phyloP scores from a whole-genome alignment of 2,797 vertebrate species.

The Arvicola amphibius region DNA sequence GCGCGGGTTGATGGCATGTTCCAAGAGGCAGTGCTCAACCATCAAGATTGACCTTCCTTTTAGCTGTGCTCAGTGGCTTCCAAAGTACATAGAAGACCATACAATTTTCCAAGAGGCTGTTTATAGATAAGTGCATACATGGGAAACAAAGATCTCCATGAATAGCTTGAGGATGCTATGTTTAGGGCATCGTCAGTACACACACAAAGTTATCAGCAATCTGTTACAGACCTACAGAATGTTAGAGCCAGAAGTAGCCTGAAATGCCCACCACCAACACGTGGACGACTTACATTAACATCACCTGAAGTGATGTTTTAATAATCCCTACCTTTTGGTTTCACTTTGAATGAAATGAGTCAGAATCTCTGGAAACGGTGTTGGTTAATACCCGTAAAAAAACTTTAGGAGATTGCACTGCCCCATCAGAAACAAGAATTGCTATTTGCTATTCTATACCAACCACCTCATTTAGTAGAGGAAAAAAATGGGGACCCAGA shows the following conservation, averaged over 20 bases:
- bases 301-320: not conserved
- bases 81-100: not conserved
- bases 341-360: not conserved
- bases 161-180: not conserved
- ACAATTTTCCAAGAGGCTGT: not conserved
- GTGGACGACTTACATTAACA: not conserved
- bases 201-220: not conserved
- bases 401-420: not conserved
- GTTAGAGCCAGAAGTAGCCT: not conserved
- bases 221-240: not conserved
- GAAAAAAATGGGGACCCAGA: not conserved
- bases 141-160: not conserved
- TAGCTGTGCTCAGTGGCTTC: conserved; percentile 20
- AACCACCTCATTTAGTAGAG: not conserved
- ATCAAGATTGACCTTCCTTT: not conserved
- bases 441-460: not conserved
- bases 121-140: not conserved
- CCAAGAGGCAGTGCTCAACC: not conserved
- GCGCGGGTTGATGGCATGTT: not conserved
- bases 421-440: not conserved
- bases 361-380: not conserved
- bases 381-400: not conserved
- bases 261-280: not conserved
- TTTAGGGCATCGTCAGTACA: not conserved
- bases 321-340: not conserved